These are phyloP conservation scores for Prenolepis imparis DNA, from an alignment of 2,888 invertebrate genomes.

Conservation along the genomic window DNA sequence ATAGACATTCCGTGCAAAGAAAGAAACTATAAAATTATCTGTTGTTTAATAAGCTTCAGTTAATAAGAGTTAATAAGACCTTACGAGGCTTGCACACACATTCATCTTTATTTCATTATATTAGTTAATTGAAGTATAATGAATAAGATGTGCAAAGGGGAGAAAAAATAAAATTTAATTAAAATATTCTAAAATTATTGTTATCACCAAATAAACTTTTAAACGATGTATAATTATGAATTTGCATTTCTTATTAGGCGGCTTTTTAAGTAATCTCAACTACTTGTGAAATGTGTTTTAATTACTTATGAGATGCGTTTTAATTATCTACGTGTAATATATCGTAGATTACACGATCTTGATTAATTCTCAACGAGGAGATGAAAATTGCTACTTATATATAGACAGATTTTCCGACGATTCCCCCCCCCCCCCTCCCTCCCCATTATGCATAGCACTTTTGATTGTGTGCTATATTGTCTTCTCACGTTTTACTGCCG, in stretches of 20 bases:
- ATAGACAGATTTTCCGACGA: slow-evolving; percentile 33
- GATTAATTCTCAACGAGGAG: background rate
- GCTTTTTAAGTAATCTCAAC: background rate
- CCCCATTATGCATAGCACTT: slow-evolving; percentile 11
- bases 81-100: background rate
- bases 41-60: background rate
- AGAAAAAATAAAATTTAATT: background rate
- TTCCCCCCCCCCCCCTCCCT: too few relatives aligned
- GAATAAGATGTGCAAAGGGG: background rate
- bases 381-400: slow-evolving; percentile 22
- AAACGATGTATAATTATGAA: slow-evolving; percentile 11
- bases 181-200: background rate
- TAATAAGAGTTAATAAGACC: slow-evolving; percentile 17
- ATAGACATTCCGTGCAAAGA: background rate
- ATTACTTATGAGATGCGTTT: slow-evolving; percentile 12
- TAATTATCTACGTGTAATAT: slow-evolving; percentile 24
- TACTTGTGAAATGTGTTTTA: slow-evolving; percentile 27
- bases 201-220: slow-evolving; percentile 20
- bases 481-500: slow-evolving; percentile 4
- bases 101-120: background rate
- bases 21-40: background rate
- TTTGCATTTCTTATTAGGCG: background rate
- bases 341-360: slow-evolving; percentile 3
- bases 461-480: background rate
- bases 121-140: background rate